Conservation (phyloP, 37 sponge, comb jelly and placozoan species). For the Aplysina aerophoba region DNA sequence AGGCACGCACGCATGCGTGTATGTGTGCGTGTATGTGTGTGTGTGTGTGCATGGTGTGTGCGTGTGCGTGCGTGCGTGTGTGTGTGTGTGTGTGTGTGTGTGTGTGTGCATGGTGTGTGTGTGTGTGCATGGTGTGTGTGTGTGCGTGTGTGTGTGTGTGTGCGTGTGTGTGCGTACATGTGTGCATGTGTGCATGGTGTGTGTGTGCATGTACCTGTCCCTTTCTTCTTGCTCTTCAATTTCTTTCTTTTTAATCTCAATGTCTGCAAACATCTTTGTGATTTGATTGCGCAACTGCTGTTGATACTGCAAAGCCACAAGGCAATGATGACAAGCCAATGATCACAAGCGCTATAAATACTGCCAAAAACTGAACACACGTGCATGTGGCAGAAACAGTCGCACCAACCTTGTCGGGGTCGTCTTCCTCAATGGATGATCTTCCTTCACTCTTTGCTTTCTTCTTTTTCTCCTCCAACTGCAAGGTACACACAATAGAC, state of each 20-base stretch:
- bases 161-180: constrained; percentile 1
- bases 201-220: constrained; percentile 61
- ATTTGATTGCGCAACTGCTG: constrained; percentile 55
- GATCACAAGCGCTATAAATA: too few species aligned
- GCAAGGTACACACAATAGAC: not conserved
- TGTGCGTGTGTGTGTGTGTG: constrained; percentile 28
- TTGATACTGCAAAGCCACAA: constrained; percentile 51
- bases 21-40: constrained; percentile 16
- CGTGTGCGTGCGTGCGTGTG: not conserved
- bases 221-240: constrained; percentile 77
- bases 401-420: constrained; percentile 68
- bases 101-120: constrained; percentile 4
- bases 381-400: not conserved
- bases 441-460: constrained; percentile 77
- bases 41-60: constrained; percentile 9
- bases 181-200: not conserved
- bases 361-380: not conserved
- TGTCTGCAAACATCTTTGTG: constrained; percentile 91
- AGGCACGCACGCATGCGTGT: not conserved
- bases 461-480: constrained; percentile 86
- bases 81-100: not conserved
- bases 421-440: constrained; percentile 79
- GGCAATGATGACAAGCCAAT: not conserved
- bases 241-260: constrained; percentile 81
- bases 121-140: constrained; percentile 17